Conservation (phyloP, 2,797 vertebrate genomes). For the Gorsachius magnificus region DNA sequence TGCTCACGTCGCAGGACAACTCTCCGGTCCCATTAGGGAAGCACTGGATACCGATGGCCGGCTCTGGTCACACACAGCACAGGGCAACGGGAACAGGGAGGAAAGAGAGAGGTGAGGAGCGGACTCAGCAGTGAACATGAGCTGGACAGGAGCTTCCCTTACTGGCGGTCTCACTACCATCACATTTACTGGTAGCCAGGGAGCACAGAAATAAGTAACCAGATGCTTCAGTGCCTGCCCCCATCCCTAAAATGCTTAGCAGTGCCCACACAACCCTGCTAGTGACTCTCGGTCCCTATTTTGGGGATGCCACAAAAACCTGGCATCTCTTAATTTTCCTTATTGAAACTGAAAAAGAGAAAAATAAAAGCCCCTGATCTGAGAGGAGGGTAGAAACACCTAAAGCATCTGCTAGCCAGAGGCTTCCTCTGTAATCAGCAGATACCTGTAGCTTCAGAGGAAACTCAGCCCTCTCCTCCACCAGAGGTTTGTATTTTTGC, state of each 20-base stretch:
- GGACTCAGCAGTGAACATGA: background rate
- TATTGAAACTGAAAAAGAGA: background rate
- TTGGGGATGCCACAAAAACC: background rate
- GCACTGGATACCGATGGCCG: background rate
- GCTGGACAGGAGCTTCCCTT: background rate
- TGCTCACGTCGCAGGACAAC: slow-evolving; percentile 2
- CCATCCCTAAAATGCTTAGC: background rate
- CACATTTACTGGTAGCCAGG: background rate
- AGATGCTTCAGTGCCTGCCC: background rate
- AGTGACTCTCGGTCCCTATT: background rate
- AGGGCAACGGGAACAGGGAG: background rate
- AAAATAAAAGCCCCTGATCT: background rate
- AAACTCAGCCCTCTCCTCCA: background rate
- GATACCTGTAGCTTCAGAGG: background rate
- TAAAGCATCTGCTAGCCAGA: background rate
- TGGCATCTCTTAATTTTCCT: background rate
- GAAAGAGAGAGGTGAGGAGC: background rate
- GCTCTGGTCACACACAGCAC: background rate
- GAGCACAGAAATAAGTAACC: background rate
- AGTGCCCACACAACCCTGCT: background rate
- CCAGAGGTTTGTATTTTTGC: background rate
- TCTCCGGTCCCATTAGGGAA: slow-evolving; percentile 39
- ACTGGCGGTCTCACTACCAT: background rate
- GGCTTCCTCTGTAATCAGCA: background rate
- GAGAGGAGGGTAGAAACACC: background rate